Evolutionary conservation across 2,113 vertebrate genomes (phyloP).

Genomic region (Chloropsis hardwickii): DNA sequence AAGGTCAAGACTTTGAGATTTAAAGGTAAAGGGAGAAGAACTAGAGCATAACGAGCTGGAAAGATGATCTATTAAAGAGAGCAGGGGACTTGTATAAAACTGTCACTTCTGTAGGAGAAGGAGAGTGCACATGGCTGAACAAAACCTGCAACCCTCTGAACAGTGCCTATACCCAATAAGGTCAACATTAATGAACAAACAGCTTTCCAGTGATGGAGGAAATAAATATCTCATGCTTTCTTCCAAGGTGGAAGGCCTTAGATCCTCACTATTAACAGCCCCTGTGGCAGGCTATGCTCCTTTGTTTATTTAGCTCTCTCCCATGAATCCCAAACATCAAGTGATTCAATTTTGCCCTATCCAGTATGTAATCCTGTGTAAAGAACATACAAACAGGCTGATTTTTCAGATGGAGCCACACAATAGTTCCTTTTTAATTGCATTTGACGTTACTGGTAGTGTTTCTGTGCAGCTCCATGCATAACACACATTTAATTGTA

Average conservation of each 20-base stretch:
- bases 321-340: slow-evolving; percentile 1
- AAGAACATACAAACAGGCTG: slow-evolving; percentile 28
- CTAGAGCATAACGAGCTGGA: not conserved
- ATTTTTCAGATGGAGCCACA: slow-evolving; percentile 53
- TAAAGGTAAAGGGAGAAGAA: slow-evolving; percentile 19
- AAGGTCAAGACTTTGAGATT: slow-evolving; percentile 2
- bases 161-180: not conserved
- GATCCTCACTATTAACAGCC: not conserved
- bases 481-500: slow-evolving; percentile 67
- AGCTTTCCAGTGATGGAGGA: slow-evolving; percentile 22
- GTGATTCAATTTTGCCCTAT: slow-evolving; percentile 44
- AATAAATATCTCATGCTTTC: slow-evolving; percentile 36
- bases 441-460: slow-evolving; percentile 53
- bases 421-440: slow-evolving; percentile 65
- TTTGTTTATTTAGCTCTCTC: slow-evolving; percentile 39
- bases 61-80: slow-evolving; percentile 50
- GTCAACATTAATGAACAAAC: slow-evolving; percentile 55
- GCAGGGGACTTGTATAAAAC: slow-evolving; percentile 23
- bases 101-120: not conserved
- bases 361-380: slow-evolving; percentile 19
- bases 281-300: not conserved
- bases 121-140: slow-evolving; percentile 10
- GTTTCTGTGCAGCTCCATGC: slow-evolving; percentile 33
- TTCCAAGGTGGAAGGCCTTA: not conserved
- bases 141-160: not conserved